These are phyloP conservation scores for Drosophila peninsularis DNA, from an alignment of 2,888 invertebrate species.

Conservation along the genomic window DNA sequence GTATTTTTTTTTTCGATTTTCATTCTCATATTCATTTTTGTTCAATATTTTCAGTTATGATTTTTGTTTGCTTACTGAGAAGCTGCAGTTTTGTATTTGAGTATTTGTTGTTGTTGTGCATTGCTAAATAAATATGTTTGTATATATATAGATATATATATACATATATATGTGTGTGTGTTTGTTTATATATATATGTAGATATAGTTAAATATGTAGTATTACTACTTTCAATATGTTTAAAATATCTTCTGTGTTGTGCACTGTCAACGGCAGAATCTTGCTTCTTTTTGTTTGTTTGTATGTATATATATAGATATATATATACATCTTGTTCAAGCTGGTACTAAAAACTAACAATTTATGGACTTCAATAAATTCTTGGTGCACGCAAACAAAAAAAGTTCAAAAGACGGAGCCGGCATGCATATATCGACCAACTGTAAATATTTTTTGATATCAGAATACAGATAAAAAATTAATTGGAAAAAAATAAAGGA, in stretches of 20 bases:
- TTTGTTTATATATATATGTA: constrained; percentile 30
- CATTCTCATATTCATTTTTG: constrained; percentile 19
- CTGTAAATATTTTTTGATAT: constrained; percentile 84
- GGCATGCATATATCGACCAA: constrained; percentile 86
- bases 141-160: constrained; percentile 27
- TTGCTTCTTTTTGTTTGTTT: constrained; percentile 6
- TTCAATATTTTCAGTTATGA: constrained; percentile 38
- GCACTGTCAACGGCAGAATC: constrained; percentile 58
- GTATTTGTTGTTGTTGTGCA: constrained; percentile 61
- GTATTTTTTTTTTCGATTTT: constrained; percentile 34
- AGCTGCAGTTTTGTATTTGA: constrained; percentile 51
- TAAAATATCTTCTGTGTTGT: constrained; percentile 40
- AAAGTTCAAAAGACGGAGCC: constrained; percentile 85
- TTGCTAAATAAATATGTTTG: constrained; percentile 56
- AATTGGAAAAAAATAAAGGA: constrained; percentile 23
- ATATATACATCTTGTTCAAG: constrained; percentile 14
- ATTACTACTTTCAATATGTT: constrained; percentile 23
- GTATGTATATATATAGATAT: not conserved
- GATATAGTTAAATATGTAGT: constrained; percentile 47
- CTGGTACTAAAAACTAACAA: constrained; percentile 53
- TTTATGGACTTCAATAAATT: constrained; percentile 62
- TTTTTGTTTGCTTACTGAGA: constrained; percentile 15
- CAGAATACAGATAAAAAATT: constrained; percentile 52
- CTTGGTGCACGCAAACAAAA: constrained; percentile 63
- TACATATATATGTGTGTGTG: constrained; percentile 39